Evolutionary conservation across 2,113 vertebrate genomes (phyloP).

Genomic region (Tylochromis polylepis): DNA sequence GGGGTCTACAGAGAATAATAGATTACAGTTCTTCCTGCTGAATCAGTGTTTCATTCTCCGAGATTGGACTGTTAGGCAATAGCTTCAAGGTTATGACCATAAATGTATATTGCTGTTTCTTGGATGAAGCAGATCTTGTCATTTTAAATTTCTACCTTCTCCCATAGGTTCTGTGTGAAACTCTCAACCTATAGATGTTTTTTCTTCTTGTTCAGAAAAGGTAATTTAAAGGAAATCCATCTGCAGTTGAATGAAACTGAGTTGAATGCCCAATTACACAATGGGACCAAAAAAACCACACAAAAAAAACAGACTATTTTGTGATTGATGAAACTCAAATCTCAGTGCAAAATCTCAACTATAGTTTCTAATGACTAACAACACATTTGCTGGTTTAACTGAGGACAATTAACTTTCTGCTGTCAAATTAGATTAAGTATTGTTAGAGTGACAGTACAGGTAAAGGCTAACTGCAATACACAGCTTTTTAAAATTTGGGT

Average conservation of each 20-base stretch:
- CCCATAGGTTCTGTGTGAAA: background rate
- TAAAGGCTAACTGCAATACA: background rate
- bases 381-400: background rate
- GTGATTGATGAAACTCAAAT: constrained; percentile 15
- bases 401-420: constrained; percentile 21
- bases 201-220: background rate
- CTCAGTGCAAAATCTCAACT: background rate
- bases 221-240: constrained; percentile 28
- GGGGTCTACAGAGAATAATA: background rate
- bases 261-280: constrained; percentile 8
- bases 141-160: background rate
- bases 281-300: background rate
- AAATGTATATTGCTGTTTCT: background rate
- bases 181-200: background rate
- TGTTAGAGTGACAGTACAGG: background rate
- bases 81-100: background rate
- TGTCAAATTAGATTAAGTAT: constrained; percentile 17
- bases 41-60: background rate
- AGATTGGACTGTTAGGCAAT: background rate
- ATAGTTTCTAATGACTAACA: background rate
- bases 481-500: background rate
- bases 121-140: background rate
- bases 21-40: background rate
- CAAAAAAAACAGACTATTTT: background rate
- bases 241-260: background rate